Evolutionary conservation across 2,888 invertebrate species (phyloP), one percentile per base, ranked within the genome.

Genomic region (Cheiracanthium punctorium): DNA sequence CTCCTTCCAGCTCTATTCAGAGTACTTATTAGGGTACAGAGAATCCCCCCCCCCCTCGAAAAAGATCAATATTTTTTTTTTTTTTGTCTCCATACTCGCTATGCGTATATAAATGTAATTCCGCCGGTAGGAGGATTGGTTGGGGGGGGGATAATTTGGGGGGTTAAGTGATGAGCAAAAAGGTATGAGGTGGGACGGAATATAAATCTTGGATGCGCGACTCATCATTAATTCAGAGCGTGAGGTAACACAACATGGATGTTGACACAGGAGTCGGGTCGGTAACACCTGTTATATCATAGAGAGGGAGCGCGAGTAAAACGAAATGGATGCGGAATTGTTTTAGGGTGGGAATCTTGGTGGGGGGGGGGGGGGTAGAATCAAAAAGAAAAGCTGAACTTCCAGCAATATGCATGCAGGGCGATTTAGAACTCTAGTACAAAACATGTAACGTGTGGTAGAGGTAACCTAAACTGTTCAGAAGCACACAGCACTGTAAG

Each of bases 11-110:
- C n/a, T n/a, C n/a, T n/a, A n/a, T n/a, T 48, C 17, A 58, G 24
- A 58, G 73, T 80, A 67, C 80, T 33, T 81, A 81, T 74, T 67
- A 81, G 32, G 70, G 73, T 37, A 43, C 41, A 29, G 67, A 71
- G 82, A 43, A 20, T 48, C 32, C 37, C 14, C 58, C 67, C 41
- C 71, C 75, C 58, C 70, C 70, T 48, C 70, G 33, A 32, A 64
- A 33, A 10, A 14, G 70, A 82, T 82, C 82, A 82, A 82, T 82
- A 82, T 75, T 75, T 82, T 82, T 80, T n/a, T n/a, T n/a, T n/a
- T n/a, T n/a, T n/a, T n/a, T n/a, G n/a, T 80, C 41, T 43, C 58
- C 71, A 71, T 37, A 28, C 28, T 33, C 41, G 0, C n/a, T n/a
- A n/a, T 14, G 67, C 30, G 67, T 30, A 67, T n/a, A n/a, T 32